Percentiles rank a stretch among this genome's conserved stretches.
Evolutionary conservation across 2,113 vertebrate species (phyloP).

Genomic region (Cairina moschata): DNA sequence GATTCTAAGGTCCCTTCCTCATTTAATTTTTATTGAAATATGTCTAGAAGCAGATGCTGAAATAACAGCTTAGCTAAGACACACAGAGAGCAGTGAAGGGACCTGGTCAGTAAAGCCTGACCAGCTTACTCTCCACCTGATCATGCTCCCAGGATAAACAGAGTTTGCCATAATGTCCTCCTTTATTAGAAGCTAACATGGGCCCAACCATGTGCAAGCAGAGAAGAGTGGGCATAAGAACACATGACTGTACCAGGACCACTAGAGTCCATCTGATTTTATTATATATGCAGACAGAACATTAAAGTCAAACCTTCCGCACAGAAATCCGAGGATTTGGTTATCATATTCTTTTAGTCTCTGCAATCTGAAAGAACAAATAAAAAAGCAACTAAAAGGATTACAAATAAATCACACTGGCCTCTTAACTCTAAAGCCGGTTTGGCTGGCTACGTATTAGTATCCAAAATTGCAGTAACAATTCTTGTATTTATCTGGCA

Average conservation of each 20-base stretch:
- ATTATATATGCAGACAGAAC: not conserved
- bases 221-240: not conserved
- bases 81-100: not conserved
- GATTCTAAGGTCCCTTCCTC: not conserved
- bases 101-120: not conserved
- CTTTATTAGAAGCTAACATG: not conserved
- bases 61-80: not conserved
- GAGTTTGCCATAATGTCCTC: not conserved
- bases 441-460: not conserved
- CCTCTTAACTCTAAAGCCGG: conserved; percentile 25
- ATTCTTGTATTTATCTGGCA: not conserved
- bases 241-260: not conserved
- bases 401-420: conserved; percentile 48
- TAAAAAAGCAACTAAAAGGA: conserved; percentile 55
- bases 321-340: conserved; percentile 23
- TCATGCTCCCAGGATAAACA: not conserved
- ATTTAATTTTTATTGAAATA: not conserved
- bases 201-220: not conserved
- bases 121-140: not conserved
- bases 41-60: not conserved
- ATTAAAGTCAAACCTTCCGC: conserved; percentile 50
- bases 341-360: conserved; percentile 46
- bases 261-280: conserved; percentile 30
- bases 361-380: conserved; percentile 42
- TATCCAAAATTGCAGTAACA: not conserved